These are phyloP conservation scores for Adelosebastes latens DNA, from an alignment of 2,797 vertebrate species.

Conservation along the genomic window DNA sequence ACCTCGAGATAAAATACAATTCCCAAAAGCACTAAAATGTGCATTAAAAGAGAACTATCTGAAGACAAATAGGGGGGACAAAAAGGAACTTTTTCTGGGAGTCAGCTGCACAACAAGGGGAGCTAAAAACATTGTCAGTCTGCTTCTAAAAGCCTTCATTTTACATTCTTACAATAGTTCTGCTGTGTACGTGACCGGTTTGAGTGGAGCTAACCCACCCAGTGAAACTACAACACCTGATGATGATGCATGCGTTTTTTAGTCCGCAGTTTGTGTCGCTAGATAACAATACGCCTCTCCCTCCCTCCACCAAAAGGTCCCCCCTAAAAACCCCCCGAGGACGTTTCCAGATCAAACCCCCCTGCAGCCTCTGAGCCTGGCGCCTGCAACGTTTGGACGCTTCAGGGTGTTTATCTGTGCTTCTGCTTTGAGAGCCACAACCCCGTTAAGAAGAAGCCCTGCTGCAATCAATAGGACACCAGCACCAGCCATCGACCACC, in stretches of 20 bases:
- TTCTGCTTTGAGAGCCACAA: constrained; percentile 31
- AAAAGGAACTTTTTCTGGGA: too few relatives aligned
- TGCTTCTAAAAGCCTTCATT: too few relatives aligned
- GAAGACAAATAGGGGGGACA: too few relatives aligned
- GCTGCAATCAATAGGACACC: constrained; percentile 67
- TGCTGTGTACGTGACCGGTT: background rate
- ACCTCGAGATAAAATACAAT: too few relatives aligned
- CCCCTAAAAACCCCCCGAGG: constrained; percentile 47
- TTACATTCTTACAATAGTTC: too few relatives aligned
- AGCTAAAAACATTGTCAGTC: too few relatives aligned
- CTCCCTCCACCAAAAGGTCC: constrained; percentile 28
- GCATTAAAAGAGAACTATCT: too few relatives aligned
- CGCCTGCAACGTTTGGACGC: constrained; percentile 56
- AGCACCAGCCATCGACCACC: constrained; percentile 72
- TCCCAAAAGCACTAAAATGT: too few relatives aligned
- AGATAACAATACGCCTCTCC: constrained; percentile 37
- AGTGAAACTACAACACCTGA: background rate
- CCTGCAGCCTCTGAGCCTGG: constrained; percentile 35
- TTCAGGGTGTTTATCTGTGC: constrained; percentile 53
- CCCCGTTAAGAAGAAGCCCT: constrained; percentile 24
- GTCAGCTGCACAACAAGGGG: too few relatives aligned
- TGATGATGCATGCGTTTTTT: constrained; percentile 16
- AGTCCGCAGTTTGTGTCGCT: background rate
- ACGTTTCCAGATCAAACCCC: constrained; percentile 49
- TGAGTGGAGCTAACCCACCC: background rate